A percentile compares a stretch with the other conserved stretches of the same genome.
Evolutionary conservation across 2,888 invertebrate genomes (phyloP).

Genomic region (Eupithecia subumbrata): DNA sequence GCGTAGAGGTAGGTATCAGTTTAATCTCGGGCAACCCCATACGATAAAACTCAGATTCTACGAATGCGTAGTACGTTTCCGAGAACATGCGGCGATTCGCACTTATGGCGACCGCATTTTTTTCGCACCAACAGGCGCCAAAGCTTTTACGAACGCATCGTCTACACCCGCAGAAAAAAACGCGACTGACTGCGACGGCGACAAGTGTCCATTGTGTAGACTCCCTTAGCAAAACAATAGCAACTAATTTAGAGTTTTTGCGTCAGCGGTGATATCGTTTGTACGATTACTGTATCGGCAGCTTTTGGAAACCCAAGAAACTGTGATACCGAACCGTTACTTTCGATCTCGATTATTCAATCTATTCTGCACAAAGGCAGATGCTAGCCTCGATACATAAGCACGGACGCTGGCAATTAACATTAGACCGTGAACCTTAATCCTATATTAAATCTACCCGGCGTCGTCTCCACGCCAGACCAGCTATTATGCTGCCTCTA

Average conservation of each 20-base stretch:
- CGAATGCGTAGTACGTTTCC: slow-evolving; percentile 68
- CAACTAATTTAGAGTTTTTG: slow-evolving; percentile 64
- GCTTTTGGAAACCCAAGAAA: slow-evolving; percentile 34
- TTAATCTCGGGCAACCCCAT: slow-evolving; percentile 47
- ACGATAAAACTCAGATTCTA: slow-evolving; percentile 57
- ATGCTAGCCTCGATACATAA: slow-evolving; percentile 14
- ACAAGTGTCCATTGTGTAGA: slow-evolving; percentile 66
- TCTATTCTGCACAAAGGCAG: slow-evolving; percentile 24
- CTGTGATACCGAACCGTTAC: slow-evolving; percentile 39
- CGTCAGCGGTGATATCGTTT: slow-evolving; percentile 49
- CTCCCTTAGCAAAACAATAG: slow-evolving; percentile 72
- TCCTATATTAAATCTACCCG: slow-evolving; percentile 54
- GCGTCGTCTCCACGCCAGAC: slow-evolving; percentile 39
- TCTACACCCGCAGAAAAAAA: slow-evolving; percentile 63
- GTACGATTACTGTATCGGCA: slow-evolving; percentile 45
- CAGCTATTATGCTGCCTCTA: slow-evolving; percentile 34
- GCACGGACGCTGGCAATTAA: slow-evolving; percentile 38
- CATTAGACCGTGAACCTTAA: slow-evolving; percentile 46
- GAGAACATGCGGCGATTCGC: slow-evolving; percentile 70
- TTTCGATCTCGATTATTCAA: slow-evolving; percentile 22
- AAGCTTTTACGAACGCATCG: slow-evolving; percentile 71
- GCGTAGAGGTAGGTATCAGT: neutral
- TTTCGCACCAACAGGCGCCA: slow-evolving; percentile 73
- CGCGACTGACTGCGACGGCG: slow-evolving; percentile 53
- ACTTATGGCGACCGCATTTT: slow-evolving; percentile 68